phyloP scores from a whole-genome alignment of 2,797 vertebrate genomes.

The Pantherophis vulpinus region DNA sequence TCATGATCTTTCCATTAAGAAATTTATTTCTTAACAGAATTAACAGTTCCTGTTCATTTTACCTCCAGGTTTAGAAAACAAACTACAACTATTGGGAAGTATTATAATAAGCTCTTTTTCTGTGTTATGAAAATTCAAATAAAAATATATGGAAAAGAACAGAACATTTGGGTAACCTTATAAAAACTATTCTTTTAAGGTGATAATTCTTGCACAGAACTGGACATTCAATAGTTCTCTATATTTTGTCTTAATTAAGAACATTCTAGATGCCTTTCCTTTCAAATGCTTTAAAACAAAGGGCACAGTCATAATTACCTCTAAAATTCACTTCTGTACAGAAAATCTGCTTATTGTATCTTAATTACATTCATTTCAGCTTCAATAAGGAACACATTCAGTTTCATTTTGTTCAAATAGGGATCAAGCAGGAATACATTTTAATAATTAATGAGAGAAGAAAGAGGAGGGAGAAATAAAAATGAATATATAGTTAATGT shows the following conservation, averaged over 20 bases:
- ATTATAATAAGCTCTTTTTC: not conserved
- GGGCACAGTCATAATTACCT: conserved; percentile 17
- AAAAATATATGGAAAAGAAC: not conserved
- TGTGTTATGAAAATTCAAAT: not conserved
- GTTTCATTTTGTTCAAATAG: not conserved
- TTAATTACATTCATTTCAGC: conserved; percentile 27
- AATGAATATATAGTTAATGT: not conserved
- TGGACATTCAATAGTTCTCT: not conserved
- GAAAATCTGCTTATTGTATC: conserved; percentile 12
- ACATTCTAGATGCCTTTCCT: conserved; percentile 1
- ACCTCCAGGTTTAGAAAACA: not conserved
- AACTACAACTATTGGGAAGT: not conserved
- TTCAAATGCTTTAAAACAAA: conserved; percentile 25
- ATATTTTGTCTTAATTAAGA: conserved; percentile 28
- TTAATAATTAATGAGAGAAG: not conserved
- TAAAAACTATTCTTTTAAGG: not conserved
- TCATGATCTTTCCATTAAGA: not conserved
- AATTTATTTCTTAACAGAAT: not conserved
- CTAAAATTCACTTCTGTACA: conserved; percentile 27
- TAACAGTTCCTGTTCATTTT: not conserved
- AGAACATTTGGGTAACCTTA: not conserved
- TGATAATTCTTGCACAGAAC: not conserved
- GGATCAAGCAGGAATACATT: not conserved
- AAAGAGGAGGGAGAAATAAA: conserved; percentile 11
- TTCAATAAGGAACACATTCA: conserved; percentile 3